Base-by-base conservation (phyloP, 2,888 invertebrate genomes). In the Parnassius apollo region DNA sequence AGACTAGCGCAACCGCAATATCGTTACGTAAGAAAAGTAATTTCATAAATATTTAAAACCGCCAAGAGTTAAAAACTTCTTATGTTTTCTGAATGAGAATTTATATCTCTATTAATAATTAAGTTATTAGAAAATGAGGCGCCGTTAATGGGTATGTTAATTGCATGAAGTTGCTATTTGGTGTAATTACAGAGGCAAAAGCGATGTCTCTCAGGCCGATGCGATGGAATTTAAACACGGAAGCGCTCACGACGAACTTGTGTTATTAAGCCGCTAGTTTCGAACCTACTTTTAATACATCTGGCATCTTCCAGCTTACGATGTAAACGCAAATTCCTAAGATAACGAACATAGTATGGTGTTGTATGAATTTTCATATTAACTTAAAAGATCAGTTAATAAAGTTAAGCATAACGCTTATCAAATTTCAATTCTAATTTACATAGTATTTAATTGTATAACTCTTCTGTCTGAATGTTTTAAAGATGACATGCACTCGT, bases 261-360 rank as follows among this genome's bases (percentile, higher is more conserved):
- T 73, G 83, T 84, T 86, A 86, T 86, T 86, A 86, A 86, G 81
- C 80, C 76, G 76, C 81, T 75, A 78, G 77, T 78, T 78, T 74
- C 74, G 70, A 75, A 78, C 75, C 82, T 81, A 80, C 80, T 80
- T 80, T 78, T 76, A 71, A 75, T 76, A 72, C 59, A 65, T 67
- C 49, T 66, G 52, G 35, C 35, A 50, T 59, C 48, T 12, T 44
- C 52, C 44, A 45, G 42, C 57, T 64, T 44, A 60, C 9, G 12
- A 50, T 69, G 66, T 67, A 71, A 72, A 73, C 69, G 67, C 66
- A 71, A 72, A 74, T 74, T 73, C 74, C 73, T 75, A 45, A 65
- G 65, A 67, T 68, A 65, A 66, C 56, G 44, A 56, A 62, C 10
- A 48, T 53, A 53, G 1, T 25, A 57, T 49, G 42, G 46, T 18